These are phyloP conservation scores for Rissa tridactyla DNA, from an alignment of 2,113 vertebrate genomes.

Conservation along the genomic window DNA sequence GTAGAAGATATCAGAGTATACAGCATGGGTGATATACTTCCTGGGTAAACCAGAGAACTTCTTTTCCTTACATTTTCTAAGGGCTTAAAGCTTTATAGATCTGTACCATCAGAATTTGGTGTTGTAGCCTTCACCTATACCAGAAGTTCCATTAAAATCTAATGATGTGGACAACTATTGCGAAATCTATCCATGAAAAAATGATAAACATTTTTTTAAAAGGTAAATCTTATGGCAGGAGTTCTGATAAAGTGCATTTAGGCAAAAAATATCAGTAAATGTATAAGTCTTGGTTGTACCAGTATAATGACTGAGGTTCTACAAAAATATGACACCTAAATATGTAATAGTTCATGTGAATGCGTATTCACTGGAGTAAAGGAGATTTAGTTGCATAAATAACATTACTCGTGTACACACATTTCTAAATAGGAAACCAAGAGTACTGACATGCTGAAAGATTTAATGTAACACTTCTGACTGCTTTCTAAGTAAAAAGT, in stretches of 20 bases:
- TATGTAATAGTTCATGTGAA: neutral
- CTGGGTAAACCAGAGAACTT: neutral
- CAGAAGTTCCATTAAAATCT: neutral
- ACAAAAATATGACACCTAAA: neutral
- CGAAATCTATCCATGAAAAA: neutral
- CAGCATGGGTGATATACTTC: neutral
- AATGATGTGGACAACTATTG: neutral
- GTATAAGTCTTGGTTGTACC: neutral
- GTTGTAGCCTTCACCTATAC: neutral
- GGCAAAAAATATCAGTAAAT: neutral
- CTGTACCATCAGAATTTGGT: neutral
- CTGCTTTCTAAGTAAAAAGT: neutral
- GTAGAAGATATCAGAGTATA: neutral
- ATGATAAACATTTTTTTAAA: neutral
- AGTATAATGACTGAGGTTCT: neutral
- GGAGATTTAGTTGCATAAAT: neutral
- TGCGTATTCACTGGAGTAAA: neutral
- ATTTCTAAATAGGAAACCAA: neutral
- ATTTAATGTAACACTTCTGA: neutral
- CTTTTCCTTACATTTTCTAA: neutral
- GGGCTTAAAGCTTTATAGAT: neutral
- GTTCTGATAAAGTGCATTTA: neutral
- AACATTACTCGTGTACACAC: neutral
- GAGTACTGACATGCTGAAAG: neutral
- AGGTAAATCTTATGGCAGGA: neutral